These are phyloP conservation scores for Nomada ferruginata DNA, from an alignment of 2,888 invertebrate genomes.

Conservation along the genomic window DNA sequence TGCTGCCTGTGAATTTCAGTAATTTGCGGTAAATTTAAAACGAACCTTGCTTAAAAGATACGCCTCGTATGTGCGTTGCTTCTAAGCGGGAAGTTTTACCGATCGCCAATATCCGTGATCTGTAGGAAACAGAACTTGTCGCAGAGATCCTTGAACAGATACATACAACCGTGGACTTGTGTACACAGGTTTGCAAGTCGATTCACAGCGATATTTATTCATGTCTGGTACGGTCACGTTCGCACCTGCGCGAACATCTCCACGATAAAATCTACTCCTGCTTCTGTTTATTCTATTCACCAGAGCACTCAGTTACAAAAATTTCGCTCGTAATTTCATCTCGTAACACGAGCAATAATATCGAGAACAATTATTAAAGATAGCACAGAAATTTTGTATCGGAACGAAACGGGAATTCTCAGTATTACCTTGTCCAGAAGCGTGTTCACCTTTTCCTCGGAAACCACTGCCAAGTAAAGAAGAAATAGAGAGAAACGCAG, in stretches of 20 bases:
- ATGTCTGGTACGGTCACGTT: conserved; percentile 72
- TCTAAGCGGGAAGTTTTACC: neutral
- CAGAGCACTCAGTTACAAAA: too few species aligned
- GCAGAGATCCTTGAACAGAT: conserved; percentile 53
- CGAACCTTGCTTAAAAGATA: too few species aligned
- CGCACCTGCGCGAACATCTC: conserved; percentile 76
- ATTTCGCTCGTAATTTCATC: too few species aligned
- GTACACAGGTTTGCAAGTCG: conserved; percentile 46
- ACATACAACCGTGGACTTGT: conserved; percentile 47
- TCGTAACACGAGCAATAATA: too few species aligned
- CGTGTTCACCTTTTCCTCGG: too few species aligned
- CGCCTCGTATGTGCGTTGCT: neutral
- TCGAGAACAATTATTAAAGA: too few species aligned
- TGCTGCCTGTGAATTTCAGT: too few species aligned
- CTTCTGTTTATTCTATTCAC: conserved; percentile 66
- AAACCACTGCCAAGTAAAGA: too few species aligned
- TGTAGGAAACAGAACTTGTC: conserved; percentile 2
- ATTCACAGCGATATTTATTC: conserved; percentile 72
- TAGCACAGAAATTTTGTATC: too few species aligned
- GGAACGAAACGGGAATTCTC: too few species aligned
- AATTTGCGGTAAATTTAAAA: too few species aligned
- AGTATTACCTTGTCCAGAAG: too few species aligned
- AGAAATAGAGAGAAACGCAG: neutral
- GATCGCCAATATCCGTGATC: conserved; percentile 5
- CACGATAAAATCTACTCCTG: conserved; percentile 72